These are phyloP conservation scores for Volucella zonaria DNA, from an alignment of 2,888 invertebrate species.

Conservation along the genomic window DNA sequence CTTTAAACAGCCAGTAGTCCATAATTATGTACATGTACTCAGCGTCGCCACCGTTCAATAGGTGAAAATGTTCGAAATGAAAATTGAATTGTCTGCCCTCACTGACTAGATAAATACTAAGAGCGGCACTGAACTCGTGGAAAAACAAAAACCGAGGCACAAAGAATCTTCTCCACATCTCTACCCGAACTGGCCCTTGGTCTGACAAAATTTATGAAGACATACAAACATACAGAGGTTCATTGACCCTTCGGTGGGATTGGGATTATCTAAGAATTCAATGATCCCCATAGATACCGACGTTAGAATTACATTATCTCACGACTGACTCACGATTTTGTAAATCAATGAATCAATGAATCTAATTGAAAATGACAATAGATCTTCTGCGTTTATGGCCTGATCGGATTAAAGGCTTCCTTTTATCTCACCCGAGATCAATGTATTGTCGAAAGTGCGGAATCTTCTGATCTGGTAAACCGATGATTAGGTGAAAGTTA, in stretches of 20 bases:
- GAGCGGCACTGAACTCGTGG: too few relatives aligned
- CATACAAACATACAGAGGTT: background rate
- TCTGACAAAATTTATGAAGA: too few relatives aligned
- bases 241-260: constrained; percentile 27
- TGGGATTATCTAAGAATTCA: constrained; percentile 11
- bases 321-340: constrained; percentile 25
- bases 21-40: constrained; percentile 12
- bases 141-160: too few relatives aligned
- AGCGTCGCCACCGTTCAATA: constrained; percentile 4
- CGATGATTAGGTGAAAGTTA: too few relatives aligned
- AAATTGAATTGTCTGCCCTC: constrained; percentile 15
- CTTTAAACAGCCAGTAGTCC: constrained; percentile 19
- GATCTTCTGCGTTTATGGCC: too few relatives aligned
- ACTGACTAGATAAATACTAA: background rate
- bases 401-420: too few relatives aligned
- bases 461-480: too few relatives aligned
- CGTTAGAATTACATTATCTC: constrained; percentile 11
- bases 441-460: too few relatives aligned
- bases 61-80: constrained; percentile 23
- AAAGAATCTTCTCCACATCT: too few relatives aligned
- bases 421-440: too few relatives aligned
- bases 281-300: too few relatives aligned
- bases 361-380: constrained; percentile 13
- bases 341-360: constrained; percentile 24
- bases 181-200: too few relatives aligned